Percentiles rank a stretch among this genome's conserved stretches.
Evolutionary conservation across 2,113 vertebrate genomes (phyloP).

Genomic region (Malurus melanocephalus): DNA sequence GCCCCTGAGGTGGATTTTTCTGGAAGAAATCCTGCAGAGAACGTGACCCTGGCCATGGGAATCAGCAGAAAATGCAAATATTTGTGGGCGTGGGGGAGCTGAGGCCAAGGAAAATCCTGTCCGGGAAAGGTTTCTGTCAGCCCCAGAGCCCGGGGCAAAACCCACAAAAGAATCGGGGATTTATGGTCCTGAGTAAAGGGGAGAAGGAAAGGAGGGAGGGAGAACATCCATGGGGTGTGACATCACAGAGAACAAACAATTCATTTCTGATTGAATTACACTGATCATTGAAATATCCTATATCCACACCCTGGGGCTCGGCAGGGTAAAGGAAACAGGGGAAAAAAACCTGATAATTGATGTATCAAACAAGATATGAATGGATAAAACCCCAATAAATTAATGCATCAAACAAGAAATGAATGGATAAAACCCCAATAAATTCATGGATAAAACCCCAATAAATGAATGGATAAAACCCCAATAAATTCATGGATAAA

Average conservation of each 20-base stretch:
- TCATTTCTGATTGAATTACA: too few species aligned
- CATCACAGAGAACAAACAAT: neutral
- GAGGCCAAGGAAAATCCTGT: neutral
- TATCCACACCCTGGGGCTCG: too few species aligned
- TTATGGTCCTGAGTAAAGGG: neutral
- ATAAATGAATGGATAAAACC: too few species aligned
- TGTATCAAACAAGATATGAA: too few species aligned
- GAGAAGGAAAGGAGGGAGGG: neutral
- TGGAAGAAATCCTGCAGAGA: neutral
- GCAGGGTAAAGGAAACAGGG: too few species aligned
- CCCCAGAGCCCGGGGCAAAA: neutral
- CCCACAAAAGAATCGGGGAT: neutral
- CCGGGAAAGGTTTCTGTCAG: neutral
- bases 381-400: too few species aligned
- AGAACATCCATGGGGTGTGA: accelerated
- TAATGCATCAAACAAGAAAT: too few species aligned
- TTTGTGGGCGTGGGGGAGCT: neutral
- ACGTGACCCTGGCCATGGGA: neutral
- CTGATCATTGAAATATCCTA: too few species aligned
- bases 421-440: too few species aligned
- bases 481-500: too few species aligned
- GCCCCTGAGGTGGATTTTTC: neutral
- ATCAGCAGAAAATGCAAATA: neutral
- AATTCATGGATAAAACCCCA: too few species aligned
- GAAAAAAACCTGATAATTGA: too few species aligned